These are phyloP conservation scores for Cercopithecus diana DNA, from an alignment of 2,797 vertebrate genomes.

Conservation along the genomic window DNA sequence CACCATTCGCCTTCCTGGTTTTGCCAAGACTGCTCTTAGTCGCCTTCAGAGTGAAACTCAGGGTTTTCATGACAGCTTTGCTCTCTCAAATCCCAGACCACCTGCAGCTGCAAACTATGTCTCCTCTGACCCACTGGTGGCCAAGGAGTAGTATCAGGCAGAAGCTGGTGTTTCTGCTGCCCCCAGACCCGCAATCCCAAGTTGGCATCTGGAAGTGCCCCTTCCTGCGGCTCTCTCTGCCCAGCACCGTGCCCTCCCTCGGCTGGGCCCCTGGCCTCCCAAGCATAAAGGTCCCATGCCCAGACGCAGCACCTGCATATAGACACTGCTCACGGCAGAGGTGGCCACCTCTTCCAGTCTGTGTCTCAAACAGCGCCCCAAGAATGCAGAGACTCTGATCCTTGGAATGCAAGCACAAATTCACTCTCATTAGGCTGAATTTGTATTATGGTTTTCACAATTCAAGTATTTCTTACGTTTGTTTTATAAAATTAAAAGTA, in stretches of 20 bases:
- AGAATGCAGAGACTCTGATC: neutral
- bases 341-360: neutral
- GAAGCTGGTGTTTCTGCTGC: neutral
- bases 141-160: neutral
- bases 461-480: neutral
- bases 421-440: neutral
- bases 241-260: too few relatives aligned
- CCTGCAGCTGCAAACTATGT: neutral
- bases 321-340: neutral
- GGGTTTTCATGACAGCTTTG: fast-evolving
- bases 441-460: neutral
- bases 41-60: neutral
- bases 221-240: neutral
- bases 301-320: neutral
- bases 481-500: neutral
- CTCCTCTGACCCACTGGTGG: neutral
- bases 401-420: neutral
- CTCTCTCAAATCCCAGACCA: neutral
- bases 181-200: too few relatives aligned
- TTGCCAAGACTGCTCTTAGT: neutral
- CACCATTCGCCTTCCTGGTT: neutral
- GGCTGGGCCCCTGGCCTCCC: neutral
- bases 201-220: neutral
- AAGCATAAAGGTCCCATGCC: neutral
- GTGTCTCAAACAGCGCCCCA: neutral